Conservation (phyloP, 2,113 vertebrate species). For the Ictidomys tridecemlineatus region DNA sequence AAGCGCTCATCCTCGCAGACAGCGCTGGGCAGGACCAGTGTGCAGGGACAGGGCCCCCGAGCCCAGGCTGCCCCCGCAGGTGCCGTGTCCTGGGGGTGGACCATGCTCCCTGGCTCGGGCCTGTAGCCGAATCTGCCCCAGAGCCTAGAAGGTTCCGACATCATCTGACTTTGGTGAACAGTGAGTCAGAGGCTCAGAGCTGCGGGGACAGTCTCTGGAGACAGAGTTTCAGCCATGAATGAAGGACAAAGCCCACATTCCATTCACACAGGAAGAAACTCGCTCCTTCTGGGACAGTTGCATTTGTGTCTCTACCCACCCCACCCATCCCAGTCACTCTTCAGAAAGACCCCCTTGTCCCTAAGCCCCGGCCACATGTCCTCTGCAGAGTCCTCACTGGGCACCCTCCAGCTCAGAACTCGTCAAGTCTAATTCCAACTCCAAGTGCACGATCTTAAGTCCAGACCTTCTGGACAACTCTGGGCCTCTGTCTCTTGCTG, state of each 20-base stretch:
- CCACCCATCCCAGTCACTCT: too few relatives aligned
- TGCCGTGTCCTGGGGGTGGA: too few relatives aligned
- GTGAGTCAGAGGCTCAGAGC: background rate
- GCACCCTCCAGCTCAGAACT: background rate
- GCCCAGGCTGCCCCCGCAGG: background rate
- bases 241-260: background rate
- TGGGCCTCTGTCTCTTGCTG: rapidly evolving
- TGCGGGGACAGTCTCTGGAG: background rate
- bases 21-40: background rate
- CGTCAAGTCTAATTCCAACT: background rate
- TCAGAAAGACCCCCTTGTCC: too few relatives aligned
- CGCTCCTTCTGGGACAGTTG: too few relatives aligned
- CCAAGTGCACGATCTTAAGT: too few relatives aligned
- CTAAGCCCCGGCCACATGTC: too few relatives aligned
- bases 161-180: too few relatives aligned
- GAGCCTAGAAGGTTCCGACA: rapidly evolving
- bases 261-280: too few relatives aligned
- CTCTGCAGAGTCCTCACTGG: too few relatives aligned
- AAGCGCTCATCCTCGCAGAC: too few relatives aligned
- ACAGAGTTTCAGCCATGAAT: background rate
- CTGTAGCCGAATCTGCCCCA: rapidly evolving
- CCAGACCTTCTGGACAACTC: background rate
- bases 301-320: too few relatives aligned
- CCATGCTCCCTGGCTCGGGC: rapidly evolving
- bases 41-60: background rate